These are phyloP conservation scores for Cephus rjabovi DNA, from an alignment of 2,888 invertebrate species.

Conservation along the genomic window DNA sequence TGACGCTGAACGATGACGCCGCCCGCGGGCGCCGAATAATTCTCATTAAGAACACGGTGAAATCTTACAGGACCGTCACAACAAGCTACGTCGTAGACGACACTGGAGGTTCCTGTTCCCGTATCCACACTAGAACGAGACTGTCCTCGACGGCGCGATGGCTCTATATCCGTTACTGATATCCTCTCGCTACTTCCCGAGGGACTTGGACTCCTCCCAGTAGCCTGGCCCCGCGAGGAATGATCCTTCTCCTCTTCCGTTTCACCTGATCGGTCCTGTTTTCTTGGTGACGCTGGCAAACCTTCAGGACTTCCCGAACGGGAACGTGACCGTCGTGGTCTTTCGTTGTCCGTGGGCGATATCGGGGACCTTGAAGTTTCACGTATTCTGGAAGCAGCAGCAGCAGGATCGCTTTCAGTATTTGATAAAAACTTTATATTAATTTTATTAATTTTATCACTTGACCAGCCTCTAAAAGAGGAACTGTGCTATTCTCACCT, in stretches of 20 bases:
- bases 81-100: constrained; percentile 87
- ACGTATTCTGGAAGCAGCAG: constrained; percentile 20
- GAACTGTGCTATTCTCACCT: not conserved
- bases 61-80: constrained; percentile 92
- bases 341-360: constrained; percentile 22
- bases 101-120: constrained; percentile 62
- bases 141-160: constrained; percentile 10
- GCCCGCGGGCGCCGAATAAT: constrained; percentile 69
- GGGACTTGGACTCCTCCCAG: constrained; percentile 31
- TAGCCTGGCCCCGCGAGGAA: not conserved
- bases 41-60: constrained; percentile 85
- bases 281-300: constrained; percentile 8
- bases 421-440: not conserved
- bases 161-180: constrained; percentile 28
- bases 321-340: constrained; percentile 15
- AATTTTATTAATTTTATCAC: not conserved
- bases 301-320: constrained; percentile 21
- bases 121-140: constrained; percentile 27
- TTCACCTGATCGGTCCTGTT: not conserved
- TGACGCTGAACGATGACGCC: constrained; percentile 6
- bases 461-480: not conserved
- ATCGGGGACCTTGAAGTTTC: constrained; percentile 31
- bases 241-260: constrained; percentile 15
- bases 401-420: not conserved
- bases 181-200: constrained; percentile 37